These are phyloP conservation scores for Tadarida brasiliensis DNA, from an alignment of 2,797 vertebrate species.

Conservation along the genomic window DNA sequence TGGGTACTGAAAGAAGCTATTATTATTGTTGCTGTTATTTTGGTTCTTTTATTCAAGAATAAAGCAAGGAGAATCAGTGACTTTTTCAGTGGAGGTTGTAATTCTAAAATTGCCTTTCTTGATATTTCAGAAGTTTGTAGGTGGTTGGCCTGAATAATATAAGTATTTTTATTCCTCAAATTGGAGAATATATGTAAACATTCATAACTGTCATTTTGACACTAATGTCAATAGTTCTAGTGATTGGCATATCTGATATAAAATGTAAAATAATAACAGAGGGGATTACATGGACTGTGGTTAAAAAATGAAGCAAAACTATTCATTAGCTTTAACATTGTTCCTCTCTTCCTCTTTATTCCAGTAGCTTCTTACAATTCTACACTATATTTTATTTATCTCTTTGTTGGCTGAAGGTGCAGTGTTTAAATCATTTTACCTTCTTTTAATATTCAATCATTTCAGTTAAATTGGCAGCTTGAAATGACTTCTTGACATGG, in stretches of 20 bases:
- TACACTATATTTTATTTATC: neutral
- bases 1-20: neutral
- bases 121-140: neutral
- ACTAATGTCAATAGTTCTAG: neutral
- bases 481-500: conserved; percentile 51
- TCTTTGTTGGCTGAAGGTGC: neutral
- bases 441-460: conserved; percentile 51
- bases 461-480: conserved; percentile 54
- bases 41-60: neutral
- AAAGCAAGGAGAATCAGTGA: neutral
- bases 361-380: neutral
- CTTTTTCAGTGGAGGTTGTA: neutral
- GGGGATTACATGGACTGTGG: neutral
- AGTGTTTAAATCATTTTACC: conserved; percentile 40
- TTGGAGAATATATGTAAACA: neutral
- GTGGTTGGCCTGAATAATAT: neutral
- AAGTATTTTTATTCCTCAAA: neutral
- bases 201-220: neutral
- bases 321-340: neutral
- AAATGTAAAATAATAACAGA: neutral
- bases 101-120: conserved; percentile 11
- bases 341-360: neutral
- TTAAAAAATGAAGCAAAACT: neutral
- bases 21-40: neutral
- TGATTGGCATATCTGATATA: neutral